Evolutionary conservation across 2,888 invertebrate species (phyloP), one percentile per base, ranked within the genome.

Genomic region (Dicycla oo): DNA sequence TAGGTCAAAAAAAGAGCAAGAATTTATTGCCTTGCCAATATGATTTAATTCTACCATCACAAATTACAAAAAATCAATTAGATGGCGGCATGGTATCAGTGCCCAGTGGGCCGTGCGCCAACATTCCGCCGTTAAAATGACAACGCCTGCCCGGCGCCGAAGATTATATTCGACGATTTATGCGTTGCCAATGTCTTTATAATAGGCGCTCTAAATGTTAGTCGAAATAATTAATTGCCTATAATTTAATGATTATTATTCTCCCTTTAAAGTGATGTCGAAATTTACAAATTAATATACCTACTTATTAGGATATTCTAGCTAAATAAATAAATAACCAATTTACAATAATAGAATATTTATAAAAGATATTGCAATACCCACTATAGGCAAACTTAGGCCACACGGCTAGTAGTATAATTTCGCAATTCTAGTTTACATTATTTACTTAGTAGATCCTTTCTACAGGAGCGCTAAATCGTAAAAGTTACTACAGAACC

Each of bases 61-160:
- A 76, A 57, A 75, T 71, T 57, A 47, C 53, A 61, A 64, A 56
- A 56, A 64, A 81, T 69, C 63, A 73, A 78, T 73, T 78, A 78
- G 38, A 78, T 69, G 23, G 23, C 23, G 30, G 23, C 51, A 68
- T 73, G 72, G 68, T 81, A 83, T 77, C 81, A 76, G 75, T 73
- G 45, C 80, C 65, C 63, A 78, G 43, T 75, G 85, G 86, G 85
- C 84, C 66, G 61, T 61, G 81, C 84, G 88, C 88, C 85, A 83
- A 75, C 70, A 68, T 84, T 80, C 74, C 81, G 76, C 79, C 75
- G 85, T 88, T 88, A 82, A 86, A 87, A 86, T 80, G 80, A 84
- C 81, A 84, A 87, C 89, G 90, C 86, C 89, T 87, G 79, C 64
- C 23, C 74, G 90, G 88, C 91, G 90, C 89, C 91, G 60, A 73